These are phyloP conservation scores for Thymelicus acteon DNA, from an alignment of 2,888 invertebrate genomes.

Conservation along the genomic window DNA sequence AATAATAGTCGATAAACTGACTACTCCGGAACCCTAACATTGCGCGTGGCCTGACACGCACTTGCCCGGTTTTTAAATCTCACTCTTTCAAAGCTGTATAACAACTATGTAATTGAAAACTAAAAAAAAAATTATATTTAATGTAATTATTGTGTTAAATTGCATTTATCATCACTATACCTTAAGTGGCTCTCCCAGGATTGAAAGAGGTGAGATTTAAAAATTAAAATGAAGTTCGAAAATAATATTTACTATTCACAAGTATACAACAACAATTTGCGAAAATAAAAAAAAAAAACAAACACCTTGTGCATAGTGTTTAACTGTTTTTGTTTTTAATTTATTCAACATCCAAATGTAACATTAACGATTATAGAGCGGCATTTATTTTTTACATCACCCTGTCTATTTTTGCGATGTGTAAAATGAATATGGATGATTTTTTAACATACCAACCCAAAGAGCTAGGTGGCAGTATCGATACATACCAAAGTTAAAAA, in stretches of 20 bases:
- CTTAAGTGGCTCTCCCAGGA: too few species aligned
- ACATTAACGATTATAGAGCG: slow-evolving; percentile 31
- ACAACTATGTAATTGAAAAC: too few species aligned
- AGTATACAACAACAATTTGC: not conserved
- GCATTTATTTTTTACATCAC: slow-evolving; percentile 27
- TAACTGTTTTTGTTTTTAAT: slow-evolving; percentile 18
- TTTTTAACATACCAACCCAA: slow-evolving; percentile 10
- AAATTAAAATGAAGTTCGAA: too few species aligned
- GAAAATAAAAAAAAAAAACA: not conserved
- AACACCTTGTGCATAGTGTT: slow-evolving; percentile 23
- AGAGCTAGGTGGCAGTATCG: slow-evolving; percentile 10
- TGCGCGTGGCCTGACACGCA: too few species aligned
- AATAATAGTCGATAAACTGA: too few species aligned
- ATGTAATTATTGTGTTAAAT: too few species aligned
- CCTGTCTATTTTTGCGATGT: slow-evolving; percentile 12
- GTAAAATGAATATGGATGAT: slow-evolving; percentile 26
- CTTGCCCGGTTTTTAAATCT: too few species aligned
- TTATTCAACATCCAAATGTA: slow-evolving; percentile 26
- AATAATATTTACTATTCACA: not conserved
- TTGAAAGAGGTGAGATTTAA: too few species aligned
- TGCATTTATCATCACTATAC: too few species aligned
- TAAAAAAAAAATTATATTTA: too few species aligned
- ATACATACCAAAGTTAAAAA: slow-evolving; percentile 14
- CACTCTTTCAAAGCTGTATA: too few species aligned
- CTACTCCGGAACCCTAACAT: too few species aligned